Evolutionary conservation across 2,888 invertebrate species (phyloP), one percentile per base, ranked within the genome.

Genomic region (Petrophora chlorosata): DNA sequence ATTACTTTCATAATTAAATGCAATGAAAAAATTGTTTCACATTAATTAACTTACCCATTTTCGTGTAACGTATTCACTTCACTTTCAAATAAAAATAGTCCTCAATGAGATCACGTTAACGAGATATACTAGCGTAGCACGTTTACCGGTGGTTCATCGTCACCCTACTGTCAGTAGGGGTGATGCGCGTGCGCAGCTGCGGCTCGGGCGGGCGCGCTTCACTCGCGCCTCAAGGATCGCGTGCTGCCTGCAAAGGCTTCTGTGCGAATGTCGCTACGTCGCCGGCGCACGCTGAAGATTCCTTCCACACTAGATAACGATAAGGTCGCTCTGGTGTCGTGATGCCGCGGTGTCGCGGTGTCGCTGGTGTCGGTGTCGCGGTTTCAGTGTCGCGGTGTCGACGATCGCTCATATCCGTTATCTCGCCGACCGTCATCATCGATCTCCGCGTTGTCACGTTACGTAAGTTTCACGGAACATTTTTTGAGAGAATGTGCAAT

Each of bases 11-110:
- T n/a, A n/a, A n/a, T n/a, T n/a, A n/a, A n/a, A n/a, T n/a, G n/a
- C n/a, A n/a, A n/a, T n/a, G n/a, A n/a, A n/a, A n/a, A n/a, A n/a
- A n/a, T n/a, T n/a, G n/a, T n/a, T n/a, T n/a, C n/a, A n/a, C n/a
- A n/a, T n/a, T n/a, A n/a, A n/a, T n/a, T n/a, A 35, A 79, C 89
- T 83, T 48, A 89, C 89, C 89, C 89, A 90, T 90, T 77, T 77
- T 80, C 65, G 56, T 56, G 56, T 68, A 67, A 52, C 56, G 52
- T 54, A 71, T 25, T 76, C 85, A 86, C 88, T 85, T 82, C 87
- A 84, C 84, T 80, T 77, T 72, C 61, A 59, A 59, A 14, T 23
- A 30, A 50, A 58, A 68, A 73, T 70, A 69, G 82, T 85, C 79
- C 79, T 56, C 41, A 48, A 32, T 76, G 79, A 82, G 79, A 82